These are phyloP conservation scores for Pseudococcus viburni DNA, from an alignment of 2,888 invertebrate genomes.

Conservation along the genomic window DNA sequence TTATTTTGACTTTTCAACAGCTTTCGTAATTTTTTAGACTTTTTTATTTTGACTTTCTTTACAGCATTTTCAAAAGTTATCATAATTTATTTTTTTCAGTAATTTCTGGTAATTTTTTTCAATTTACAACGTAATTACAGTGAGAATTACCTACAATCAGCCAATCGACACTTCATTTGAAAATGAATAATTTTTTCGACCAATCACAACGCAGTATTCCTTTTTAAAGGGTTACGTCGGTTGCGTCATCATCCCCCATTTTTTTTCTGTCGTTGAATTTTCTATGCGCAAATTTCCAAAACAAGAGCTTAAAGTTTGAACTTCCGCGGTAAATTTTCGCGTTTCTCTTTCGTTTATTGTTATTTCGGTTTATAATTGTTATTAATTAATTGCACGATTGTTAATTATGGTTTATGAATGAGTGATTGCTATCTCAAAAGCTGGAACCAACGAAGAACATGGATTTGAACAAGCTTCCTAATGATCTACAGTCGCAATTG, in stretches of 20 bases:
- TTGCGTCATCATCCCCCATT: neutral
- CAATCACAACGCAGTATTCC: neutral
- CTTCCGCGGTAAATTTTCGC: neutral
- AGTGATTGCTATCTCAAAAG: no score
- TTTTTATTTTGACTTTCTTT: neutral
- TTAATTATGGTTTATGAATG: no score
- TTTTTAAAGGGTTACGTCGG: neutral
- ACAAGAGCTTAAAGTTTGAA: neutral
- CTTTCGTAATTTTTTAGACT: no score
- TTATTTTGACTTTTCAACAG: neutral
- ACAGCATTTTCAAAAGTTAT: neutral
- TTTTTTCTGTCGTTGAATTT: neutral
- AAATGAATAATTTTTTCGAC: neutral
- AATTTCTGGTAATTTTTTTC: neutral
- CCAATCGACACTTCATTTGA: neutral
- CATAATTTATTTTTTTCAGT: neutral
- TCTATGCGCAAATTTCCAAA: neutral
- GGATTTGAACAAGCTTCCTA: slow-evolving; percentile 31
- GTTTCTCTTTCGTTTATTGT: neutral
- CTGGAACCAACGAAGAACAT: neutral
- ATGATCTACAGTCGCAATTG: slow-evolving; percentile 45
- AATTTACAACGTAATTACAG: slow-evolving; percentile 6
- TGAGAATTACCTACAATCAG: neutral
- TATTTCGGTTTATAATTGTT: no score
- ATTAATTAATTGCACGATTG: no score